Percentiles rank a stretch among this genome's conserved stretches.
Evolutionary conservation across 2,113 vertebrate species (phyloP).

Genomic region (Vicugna pacos): DNA sequence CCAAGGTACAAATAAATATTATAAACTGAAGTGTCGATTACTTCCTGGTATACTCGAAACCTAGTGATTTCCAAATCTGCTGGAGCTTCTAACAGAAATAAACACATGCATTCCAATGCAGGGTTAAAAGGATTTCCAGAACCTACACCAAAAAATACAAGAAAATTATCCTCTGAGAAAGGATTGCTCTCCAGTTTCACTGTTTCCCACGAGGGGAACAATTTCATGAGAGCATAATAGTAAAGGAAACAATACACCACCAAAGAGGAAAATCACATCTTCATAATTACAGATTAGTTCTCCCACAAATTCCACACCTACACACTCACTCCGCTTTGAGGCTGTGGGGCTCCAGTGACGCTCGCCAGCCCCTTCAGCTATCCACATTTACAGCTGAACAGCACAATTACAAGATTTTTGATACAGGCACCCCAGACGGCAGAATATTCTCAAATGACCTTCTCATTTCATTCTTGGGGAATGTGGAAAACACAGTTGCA

Average conservation of each 20-base stretch:
- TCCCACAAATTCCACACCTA: conserved; percentile 2
- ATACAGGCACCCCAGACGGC: neutral
- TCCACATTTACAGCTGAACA: neutral
- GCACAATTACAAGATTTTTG: neutral
- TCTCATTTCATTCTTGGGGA: neutral
- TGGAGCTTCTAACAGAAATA: conserved; percentile 44
- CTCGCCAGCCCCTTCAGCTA: neutral
- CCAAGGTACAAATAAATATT: conserved; percentile 50
- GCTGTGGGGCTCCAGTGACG: fast-evolving
- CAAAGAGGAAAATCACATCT: conserved; percentile 49
- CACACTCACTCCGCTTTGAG: fast-evolving
- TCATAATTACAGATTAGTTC: conserved; percentile 64
- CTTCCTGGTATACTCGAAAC: conserved; percentile 56
- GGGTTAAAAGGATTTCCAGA: conserved; percentile 67
- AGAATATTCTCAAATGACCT: neutral
- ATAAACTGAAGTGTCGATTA: conserved; percentile 49
- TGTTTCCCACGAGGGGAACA: conserved; percentile 56
- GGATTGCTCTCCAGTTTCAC: conserved; percentile 59
- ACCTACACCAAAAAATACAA: neutral
- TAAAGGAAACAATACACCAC: conserved; percentile 61
- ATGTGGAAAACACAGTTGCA: fast-evolving
- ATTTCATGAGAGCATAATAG: conserved; percentile 24
- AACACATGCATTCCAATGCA: conserved; percentile 1
- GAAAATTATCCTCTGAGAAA: conserved; percentile 59
- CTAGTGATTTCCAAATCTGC: conserved; percentile 79